Conservation (phyloP, 1,140 invertebrate genomes). For the Drosophila nigromelanica region DNA sequence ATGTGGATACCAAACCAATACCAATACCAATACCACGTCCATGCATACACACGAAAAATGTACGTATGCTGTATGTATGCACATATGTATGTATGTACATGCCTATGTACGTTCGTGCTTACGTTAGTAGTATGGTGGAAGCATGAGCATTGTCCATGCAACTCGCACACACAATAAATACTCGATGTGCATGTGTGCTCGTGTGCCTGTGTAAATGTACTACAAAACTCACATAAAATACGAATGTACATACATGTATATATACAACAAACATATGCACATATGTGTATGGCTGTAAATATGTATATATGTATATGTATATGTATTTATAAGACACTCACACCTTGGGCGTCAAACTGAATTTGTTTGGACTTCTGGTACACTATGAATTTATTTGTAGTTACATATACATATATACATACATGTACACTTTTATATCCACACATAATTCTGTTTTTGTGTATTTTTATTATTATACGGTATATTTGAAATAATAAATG, state of each 20-base stretch:
- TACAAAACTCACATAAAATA: neutral
- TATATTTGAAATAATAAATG: constrained; percentile 3
- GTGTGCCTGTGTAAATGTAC: neutral
- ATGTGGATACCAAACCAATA: constrained; percentile 1
- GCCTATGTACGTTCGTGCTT: neutral
- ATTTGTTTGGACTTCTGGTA: constrained; percentile 6
- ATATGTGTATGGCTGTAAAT: neutral
- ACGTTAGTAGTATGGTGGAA: neutral
- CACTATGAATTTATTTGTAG: constrained; percentile 1
- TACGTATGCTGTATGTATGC: constrained; percentile 16
- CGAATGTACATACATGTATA: neutral
- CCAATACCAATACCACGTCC: constrained; percentile 14
- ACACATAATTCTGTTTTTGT: neutral
- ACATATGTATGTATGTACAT: neutral
- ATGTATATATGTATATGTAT: neutral
- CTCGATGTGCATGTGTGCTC: neutral
- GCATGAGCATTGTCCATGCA: constrained; percentile 13
- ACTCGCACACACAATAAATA: neutral
- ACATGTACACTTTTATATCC: neutral
- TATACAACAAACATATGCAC: neutral
- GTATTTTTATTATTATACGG: neutral
- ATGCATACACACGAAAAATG: constrained; percentile 24
- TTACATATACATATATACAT: neutral
- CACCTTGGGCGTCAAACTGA: neutral
- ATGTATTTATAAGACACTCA: constrained; percentile 10